Conservation (phyloP, 2,113 vertebrate species). For the Echinops telfairi region DNA sequence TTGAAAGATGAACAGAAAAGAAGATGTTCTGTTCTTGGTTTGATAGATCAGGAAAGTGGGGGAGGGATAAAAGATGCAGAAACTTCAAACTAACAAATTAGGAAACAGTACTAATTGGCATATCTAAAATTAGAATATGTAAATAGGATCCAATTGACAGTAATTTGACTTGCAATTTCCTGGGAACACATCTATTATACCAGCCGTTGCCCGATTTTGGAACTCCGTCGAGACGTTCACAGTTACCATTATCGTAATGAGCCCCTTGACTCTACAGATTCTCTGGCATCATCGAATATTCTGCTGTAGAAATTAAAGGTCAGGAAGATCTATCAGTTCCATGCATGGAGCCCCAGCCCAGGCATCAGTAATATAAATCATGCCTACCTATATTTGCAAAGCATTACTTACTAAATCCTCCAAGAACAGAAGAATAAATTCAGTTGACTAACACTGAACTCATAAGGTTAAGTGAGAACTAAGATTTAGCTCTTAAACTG, state of each 20-base stretch:
- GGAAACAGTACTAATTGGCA: slow-evolving; percentile 9
- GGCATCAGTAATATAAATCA: not conserved
- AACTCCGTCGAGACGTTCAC: slow-evolving; percentile 29
- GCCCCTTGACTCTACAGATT: not conserved
- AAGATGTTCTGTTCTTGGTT: slow-evolving; percentile 12
- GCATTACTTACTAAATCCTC: not conserved
- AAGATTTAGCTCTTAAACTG: not conserved
- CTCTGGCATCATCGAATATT: not conserved
- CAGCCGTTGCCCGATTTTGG: not conserved
- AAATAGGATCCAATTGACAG: not conserved
- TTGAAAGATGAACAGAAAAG: not conserved
- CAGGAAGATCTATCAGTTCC: not conserved
- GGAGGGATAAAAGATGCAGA: not conserved
- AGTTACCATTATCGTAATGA: slow-evolving; percentile 37
- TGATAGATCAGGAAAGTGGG: not conserved
- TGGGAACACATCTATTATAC: slow-evolving; percentile 7
- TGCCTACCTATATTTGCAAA: slow-evolving; percentile 9
- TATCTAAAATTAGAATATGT: slow-evolving; percentile 59
- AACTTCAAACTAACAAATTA: slow-evolving; percentile 7
- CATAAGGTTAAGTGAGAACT: slow-evolving; percentile 18
- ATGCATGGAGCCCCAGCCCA: not conserved
- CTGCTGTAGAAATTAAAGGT: slow-evolving; percentile 34
- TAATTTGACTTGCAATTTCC: slow-evolving; percentile 60
- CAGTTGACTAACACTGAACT: slow-evolving; percentile 15
- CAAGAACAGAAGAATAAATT: slow-evolving; percentile 21